Conservation (phyloP, 2,888 invertebrate species). For the Heliconius sara region DNA sequence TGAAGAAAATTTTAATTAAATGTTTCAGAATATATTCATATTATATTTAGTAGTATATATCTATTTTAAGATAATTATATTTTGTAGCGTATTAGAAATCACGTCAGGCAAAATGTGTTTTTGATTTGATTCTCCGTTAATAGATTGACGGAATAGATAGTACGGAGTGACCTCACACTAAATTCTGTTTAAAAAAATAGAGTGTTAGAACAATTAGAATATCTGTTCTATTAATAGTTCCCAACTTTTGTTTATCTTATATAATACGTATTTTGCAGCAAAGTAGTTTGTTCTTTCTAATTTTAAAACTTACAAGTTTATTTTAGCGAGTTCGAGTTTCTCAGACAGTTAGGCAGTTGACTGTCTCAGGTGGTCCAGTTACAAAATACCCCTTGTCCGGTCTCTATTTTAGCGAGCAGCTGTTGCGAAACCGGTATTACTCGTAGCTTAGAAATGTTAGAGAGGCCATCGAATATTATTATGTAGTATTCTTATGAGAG, state of each 20-base stretch:
- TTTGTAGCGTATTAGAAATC: too few species aligned
- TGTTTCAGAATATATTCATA: background rate
- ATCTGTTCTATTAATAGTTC: background rate
- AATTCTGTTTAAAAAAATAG: too few species aligned
- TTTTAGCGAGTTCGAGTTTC: conserved; percentile 34
- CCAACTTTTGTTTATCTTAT: background rate
- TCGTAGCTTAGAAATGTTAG: conserved; percentile 35
- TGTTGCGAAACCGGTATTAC: conserved; percentile 50
- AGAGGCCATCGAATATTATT: conserved; percentile 7
- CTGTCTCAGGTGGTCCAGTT: conserved; percentile 72
- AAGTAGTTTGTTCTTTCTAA: conserved; percentile 16
- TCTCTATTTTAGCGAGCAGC: conserved; percentile 48
- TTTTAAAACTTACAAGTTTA: conserved; percentile 28
- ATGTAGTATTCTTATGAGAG: background rate
- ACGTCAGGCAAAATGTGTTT: background rate
- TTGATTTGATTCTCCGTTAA: too few species aligned
- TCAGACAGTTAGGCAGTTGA: conserved; percentile 47
- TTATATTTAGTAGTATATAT: background rate
- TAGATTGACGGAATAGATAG: too few species aligned
- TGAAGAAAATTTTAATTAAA: background rate
- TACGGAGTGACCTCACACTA: too few species aligned
- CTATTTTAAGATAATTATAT: background rate
- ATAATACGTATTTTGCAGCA: background rate
- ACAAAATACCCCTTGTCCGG: conserved; percentile 65
- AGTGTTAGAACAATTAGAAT: background rate